phyloP scores from a whole-genome alignment of 1,140 invertebrate species.

The Pseudomyrmex cubaensis region DNA sequence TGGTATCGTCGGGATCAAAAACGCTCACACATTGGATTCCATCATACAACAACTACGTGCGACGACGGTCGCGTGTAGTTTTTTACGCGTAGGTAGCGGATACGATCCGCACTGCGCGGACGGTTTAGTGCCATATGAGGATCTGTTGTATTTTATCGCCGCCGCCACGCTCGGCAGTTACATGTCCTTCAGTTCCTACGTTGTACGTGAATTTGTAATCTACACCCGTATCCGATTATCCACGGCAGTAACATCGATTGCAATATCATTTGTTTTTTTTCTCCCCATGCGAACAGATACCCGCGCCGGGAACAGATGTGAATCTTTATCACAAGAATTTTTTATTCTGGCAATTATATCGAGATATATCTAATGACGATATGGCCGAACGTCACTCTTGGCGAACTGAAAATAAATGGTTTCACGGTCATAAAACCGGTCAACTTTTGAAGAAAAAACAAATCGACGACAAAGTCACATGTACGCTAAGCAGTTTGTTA shows the following conservation, averaged over 20 bases:
- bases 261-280: slow-evolving; percentile 17
- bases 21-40: slow-evolving; percentile 90
- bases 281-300: slow-evolving; percentile 76
- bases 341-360: slow-evolving; percentile 91
- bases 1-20: slow-evolving; percentile 92
- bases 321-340: slow-evolving; percentile 91
- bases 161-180: slow-evolving; percentile 92
- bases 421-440: slow-evolving; percentile 86
- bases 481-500: slow-evolving; percentile 89
- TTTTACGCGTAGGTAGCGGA: slow-evolving; percentile 90
- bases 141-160: slow-evolving; percentile 92
- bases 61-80: slow-evolving; percentile 92
- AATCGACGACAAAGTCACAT: slow-evolving; percentile 88
- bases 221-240: not conserved
- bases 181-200: slow-evolving; percentile 85
- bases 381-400: slow-evolving; percentile 79
- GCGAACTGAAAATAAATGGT: slow-evolving; percentile 86
- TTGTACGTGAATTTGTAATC: slow-evolving; percentile 76
- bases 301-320: slow-evolving; percentile 84
- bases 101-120: slow-evolving; percentile 89
- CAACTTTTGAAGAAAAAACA: slow-evolving; percentile 89
- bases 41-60: slow-evolving; percentile 91
- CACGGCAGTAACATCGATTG: not conserved
- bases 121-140: slow-evolving; percentile 91
- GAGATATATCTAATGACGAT: slow-evolving; percentile 69